These are phyloP conservation scores for Euclidia mi DNA, from an alignment of 2,888 invertebrate genomes.

Conservation along the genomic window DNA sequence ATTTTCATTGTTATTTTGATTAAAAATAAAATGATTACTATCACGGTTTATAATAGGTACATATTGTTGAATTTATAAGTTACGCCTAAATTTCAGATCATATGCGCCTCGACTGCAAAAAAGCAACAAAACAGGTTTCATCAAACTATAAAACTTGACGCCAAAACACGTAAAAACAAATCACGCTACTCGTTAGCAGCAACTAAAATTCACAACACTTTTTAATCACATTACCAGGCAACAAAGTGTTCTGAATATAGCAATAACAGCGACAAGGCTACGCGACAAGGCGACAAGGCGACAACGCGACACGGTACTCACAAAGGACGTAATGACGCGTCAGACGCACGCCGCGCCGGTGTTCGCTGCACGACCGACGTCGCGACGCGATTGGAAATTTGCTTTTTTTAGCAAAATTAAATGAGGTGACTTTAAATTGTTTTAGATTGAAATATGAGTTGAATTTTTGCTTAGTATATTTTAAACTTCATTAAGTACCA, in stretches of 20 bases:
- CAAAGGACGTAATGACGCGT: slow-evolving; percentile 54
- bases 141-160: too few species aligned
- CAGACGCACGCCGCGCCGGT: slow-evolving; percentile 32
- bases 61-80: too few species aligned
- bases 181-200: too few species aligned
- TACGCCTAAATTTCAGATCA: too few species aligned
- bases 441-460: neutral
- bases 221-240: slow-evolving; percentile 33
- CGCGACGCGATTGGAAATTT: slow-evolving; percentile 3
- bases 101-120: too few species aligned
- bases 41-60: too few species aligned
- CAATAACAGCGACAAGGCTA: slow-evolving; percentile 21
- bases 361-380: slow-evolving; percentile 9
- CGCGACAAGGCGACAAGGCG: slow-evolving; percentile 25
- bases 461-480: neutral
- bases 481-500: too few species aligned
- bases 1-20: too few species aligned
- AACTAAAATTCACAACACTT: neutral
- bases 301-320: slow-evolving; percentile 18
- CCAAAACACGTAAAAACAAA: too few species aligned
- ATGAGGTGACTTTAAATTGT: slow-evolving; percentile 1
- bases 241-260: slow-evolving; percentile 35
- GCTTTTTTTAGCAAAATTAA: slow-evolving; percentile 16
- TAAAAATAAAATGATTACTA: too few species aligned
- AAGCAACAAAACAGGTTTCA: too few species aligned